phyloP scores from a whole-genome alignment of 2,113 vertebrate genomes.

The Tyrannus savana region DNA sequence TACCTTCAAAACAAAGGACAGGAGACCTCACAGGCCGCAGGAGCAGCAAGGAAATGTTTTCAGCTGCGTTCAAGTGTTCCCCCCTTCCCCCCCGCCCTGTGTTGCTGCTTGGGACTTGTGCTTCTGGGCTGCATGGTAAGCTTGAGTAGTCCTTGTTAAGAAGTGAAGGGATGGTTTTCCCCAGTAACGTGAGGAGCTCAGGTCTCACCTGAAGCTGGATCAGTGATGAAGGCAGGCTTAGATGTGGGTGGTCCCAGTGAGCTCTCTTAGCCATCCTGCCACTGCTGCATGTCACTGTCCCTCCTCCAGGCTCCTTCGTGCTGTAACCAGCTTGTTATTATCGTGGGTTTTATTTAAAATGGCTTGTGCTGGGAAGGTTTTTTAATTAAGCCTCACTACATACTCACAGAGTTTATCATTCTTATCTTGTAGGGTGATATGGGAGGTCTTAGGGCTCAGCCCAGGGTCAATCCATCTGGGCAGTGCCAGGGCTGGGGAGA shows the following conservation, averaged over 20 bases:
- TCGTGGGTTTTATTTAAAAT: background rate
- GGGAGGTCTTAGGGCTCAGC: background rate
- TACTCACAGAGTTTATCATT: background rate
- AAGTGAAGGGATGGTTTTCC: background rate
- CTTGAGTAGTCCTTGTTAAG: background rate
- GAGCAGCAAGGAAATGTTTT: background rate
- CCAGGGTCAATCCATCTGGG: background rate
- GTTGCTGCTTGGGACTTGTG: background rate
- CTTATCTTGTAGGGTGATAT: background rate
- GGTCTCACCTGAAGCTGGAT: background rate
- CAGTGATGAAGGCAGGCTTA: background rate
- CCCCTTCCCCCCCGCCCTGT: accelerated
- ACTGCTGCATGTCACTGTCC: background rate
- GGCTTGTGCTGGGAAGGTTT: background rate
- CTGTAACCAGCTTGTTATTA: background rate
- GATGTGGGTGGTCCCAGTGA: background rate
- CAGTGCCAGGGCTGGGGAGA: background rate
- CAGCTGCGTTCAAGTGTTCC: background rate
- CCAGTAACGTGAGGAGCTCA: background rate
- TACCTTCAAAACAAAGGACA: background rate
- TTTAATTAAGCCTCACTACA: background rate
- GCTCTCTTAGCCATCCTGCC: background rate
- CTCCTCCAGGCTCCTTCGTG: background rate
- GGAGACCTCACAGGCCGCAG: accelerated
- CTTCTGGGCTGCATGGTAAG: background rate